These are phyloP conservation scores for Pseudococcus viburni DNA, from an alignment of 2,888 invertebrate species.

Conservation along the genomic window DNA sequence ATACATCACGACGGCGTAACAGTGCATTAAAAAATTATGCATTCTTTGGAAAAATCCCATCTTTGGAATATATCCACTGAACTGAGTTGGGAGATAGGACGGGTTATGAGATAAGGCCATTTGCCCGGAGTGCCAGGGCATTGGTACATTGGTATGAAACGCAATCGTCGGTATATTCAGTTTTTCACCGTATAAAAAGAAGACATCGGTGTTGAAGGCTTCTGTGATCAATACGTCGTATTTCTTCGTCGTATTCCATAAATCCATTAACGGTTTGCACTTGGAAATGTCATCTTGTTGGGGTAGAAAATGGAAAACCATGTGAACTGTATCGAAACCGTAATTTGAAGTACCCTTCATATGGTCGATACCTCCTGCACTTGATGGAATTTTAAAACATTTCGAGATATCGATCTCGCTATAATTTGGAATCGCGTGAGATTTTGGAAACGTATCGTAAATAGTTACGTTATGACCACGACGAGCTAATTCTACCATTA, in stretches of 20 bases:
- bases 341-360: not conserved
- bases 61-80: slow-evolving; percentile 59
- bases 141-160: slow-evolving; percentile 75
- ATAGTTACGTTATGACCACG: slow-evolving; percentile 69
- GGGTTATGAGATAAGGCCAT: slow-evolving; percentile 59
- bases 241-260: not conserved
- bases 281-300: not conserved
- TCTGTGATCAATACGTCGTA: slow-evolving; percentile 64
- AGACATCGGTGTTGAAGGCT: slow-evolving; percentile 61
- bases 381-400: not conserved
- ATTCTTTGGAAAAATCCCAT: slow-evolving; percentile 71
- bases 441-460: slow-evolving; percentile 14
- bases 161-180: slow-evolving; percentile 71
- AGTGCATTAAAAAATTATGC: slow-evolving; percentile 16
- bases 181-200: slow-evolving; percentile 27
- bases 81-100: slow-evolving; percentile 55
- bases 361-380: not conserved
- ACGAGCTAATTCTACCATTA: slow-evolving; percentile 68
- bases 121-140: slow-evolving; percentile 75
- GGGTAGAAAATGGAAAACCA: not conserved
- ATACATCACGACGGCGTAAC: not conserved
- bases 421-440: slow-evolving; percentile 15
- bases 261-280: not conserved
- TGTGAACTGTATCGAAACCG: not conserved
- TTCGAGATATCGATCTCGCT: not conserved